Conservation (phyloP, 2,797 vertebrate genomes). For the Lepidocolaptes lacrymiger region DNA sequence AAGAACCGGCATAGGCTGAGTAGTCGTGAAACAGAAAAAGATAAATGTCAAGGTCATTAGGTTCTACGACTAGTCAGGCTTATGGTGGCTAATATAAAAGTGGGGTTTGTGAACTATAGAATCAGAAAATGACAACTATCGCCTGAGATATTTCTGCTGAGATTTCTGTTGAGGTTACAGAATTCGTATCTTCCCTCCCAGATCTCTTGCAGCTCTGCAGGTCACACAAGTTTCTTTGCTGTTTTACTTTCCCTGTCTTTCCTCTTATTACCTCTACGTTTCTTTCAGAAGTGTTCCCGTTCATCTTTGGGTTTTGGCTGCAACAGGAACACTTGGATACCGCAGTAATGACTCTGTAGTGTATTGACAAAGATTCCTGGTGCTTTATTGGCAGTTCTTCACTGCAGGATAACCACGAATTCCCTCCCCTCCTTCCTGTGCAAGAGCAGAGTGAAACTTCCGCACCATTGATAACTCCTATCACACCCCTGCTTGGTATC, state of each 20-base stretch:
- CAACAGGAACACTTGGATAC: not conserved
- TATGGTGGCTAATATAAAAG: not conserved
- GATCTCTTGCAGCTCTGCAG: not conserved
- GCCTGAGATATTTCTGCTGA: not conserved
- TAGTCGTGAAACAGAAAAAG: not conserved
- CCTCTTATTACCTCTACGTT: not conserved
- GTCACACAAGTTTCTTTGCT: not conserved
- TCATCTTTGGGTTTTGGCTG: not conserved
- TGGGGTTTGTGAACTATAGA: not conserved
- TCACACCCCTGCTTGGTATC: not conserved
- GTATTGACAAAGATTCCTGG: not conserved
- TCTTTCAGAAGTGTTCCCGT: not conserved
- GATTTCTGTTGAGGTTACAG: not conserved
- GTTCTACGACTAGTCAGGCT: rapidly evolving
- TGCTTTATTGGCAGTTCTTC: not conserved
- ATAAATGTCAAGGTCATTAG: not conserved
- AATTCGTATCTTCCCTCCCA: not conserved
- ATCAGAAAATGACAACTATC: not conserved
- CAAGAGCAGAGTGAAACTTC: not conserved
- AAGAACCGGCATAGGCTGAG: not conserved
- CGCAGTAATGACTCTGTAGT: not conserved
- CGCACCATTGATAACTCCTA: not conserved
- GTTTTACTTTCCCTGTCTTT: not conserved
- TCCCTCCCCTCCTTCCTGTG: not conserved
- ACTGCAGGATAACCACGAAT: not conserved